Evolutionary conservation across 2,797 vertebrate species (phyloP).

Genomic region (Petrocephalus schoutedeni): DNA sequence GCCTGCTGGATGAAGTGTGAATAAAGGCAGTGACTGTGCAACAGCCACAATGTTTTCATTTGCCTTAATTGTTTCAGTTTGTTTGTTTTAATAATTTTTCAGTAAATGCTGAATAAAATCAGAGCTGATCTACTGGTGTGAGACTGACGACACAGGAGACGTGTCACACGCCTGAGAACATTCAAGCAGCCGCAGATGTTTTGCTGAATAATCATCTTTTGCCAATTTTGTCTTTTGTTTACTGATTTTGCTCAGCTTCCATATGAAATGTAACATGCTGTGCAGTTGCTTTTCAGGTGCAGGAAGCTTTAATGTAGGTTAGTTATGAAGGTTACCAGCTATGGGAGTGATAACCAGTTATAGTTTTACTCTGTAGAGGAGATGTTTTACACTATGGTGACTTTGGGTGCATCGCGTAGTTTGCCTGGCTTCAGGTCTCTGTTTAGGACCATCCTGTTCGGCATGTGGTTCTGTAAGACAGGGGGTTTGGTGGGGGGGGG

Average conservation of each 20-base stretch:
- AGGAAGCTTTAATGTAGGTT: not conserved
- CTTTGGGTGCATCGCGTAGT: too few relatives aligned
- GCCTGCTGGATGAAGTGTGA: not conserved
- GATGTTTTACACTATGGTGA: too few relatives aligned
- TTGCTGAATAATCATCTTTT: not conserved
- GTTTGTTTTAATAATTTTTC: not conserved
- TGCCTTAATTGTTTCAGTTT: not conserved
- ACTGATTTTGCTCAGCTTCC: not conserved
- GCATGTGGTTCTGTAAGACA: not conserved
- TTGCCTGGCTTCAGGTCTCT: too few relatives aligned
- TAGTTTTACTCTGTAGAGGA: not conserved
- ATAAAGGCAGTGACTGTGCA: not conserved
- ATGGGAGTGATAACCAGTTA: not conserved
- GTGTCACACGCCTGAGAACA: not conserved
- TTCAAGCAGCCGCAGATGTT: not conserved
- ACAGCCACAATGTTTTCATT: not conserved
- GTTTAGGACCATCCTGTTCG: not conserved
- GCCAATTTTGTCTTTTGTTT: not conserved
- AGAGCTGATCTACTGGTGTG: not conserved
- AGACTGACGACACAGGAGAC: not conserved
- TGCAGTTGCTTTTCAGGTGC: not conserved
- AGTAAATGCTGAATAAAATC: too few relatives aligned
- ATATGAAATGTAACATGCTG: not conserved
- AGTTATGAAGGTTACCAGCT: not conserved
- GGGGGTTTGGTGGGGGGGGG: too few relatives aligned